Conservation (phyloP, 2,113 vertebrate species). For the Delphinapterus leucas region DNA sequence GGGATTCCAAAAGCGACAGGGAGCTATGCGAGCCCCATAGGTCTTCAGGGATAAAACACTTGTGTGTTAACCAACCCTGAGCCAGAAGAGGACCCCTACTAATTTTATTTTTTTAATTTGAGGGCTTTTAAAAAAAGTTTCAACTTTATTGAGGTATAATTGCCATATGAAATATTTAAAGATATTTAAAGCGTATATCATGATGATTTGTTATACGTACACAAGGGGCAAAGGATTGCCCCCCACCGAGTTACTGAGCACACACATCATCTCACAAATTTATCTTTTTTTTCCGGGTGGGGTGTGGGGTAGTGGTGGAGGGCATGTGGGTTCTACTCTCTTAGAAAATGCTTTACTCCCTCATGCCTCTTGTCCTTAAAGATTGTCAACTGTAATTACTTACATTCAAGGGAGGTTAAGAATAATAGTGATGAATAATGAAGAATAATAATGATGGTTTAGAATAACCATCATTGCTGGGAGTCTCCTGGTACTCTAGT, state of each 20-base stretch:
- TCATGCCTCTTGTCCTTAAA: background rate
- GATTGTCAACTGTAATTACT: background rate
- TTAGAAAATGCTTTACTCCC: background rate
- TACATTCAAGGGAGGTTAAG: background rate
- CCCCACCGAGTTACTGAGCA: background rate
- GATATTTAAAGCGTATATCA: background rate
- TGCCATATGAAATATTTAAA: background rate
- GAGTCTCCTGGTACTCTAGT: too few species aligned
- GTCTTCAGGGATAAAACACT: background rate
- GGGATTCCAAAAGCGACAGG: background rate
- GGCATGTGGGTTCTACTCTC: background rate
- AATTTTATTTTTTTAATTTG: background rate
- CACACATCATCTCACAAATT: background rate
- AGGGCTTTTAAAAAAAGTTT: background rate
- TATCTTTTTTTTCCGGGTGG: background rate
- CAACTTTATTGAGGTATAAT: background rate
- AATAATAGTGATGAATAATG: too few species aligned
- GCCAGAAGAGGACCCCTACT: background rate
- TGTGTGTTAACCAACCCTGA: background rate
- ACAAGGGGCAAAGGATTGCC: background rate
- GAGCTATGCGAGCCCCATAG: fast-evolving
- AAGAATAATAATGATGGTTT: too few species aligned
- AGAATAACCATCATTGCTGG: too few species aligned
- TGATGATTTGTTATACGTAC: background rate
- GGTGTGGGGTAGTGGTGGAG: background rate